Evolutionary conservation across 2,113 vertebrate species (phyloP).

Genomic region (Pseudorasbora parva): DNA sequence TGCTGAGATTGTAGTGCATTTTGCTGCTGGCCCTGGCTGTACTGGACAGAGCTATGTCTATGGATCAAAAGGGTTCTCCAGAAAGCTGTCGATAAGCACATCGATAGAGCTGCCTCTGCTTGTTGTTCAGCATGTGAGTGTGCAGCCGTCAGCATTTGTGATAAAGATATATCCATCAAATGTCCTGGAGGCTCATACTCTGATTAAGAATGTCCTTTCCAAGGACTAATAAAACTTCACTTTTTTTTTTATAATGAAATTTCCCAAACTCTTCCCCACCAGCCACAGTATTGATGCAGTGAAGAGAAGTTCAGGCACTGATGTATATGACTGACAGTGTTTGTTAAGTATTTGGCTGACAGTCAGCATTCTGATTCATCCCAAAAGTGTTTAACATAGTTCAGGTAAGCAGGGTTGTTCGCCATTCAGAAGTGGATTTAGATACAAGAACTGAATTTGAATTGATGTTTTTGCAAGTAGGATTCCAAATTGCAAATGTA

Average conservation of each 20-base stretch:
- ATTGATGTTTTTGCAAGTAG: background rate
- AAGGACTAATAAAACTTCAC: slow-evolving; percentile 20
- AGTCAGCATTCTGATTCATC: background rate
- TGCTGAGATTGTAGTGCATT: background rate
- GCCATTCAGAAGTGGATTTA: background rate
- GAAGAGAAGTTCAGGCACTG: background rate
- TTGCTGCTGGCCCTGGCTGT: background rate
- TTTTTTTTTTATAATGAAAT: background rate
- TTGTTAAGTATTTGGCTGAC: background rate
- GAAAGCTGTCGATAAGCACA: slow-evolving; percentile 54
- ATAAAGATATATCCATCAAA: slow-evolving; percentile 3
- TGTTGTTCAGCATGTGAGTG: slow-evolving; percentile 20
- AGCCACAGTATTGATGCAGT: background rate
- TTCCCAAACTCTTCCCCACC: background rate
- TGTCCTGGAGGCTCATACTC: background rate
- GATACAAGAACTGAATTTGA: background rate
- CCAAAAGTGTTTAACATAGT: background rate
- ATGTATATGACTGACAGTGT: background rate
- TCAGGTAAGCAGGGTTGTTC: background rate
- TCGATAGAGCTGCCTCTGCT: slow-evolving; percentile 40
- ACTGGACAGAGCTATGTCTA: slow-evolving; percentile 37
- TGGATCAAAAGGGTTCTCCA: slow-evolving; percentile 34
- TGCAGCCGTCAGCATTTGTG: slow-evolving; percentile 58
- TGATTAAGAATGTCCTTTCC: slow-evolving; percentile 37
- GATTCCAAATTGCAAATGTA: background rate